Evolutionary conservation across 2,113 vertebrate species (phyloP), one percentile per base, ranked within the genome.

Genomic region (Microtus richardsoni): DNA sequence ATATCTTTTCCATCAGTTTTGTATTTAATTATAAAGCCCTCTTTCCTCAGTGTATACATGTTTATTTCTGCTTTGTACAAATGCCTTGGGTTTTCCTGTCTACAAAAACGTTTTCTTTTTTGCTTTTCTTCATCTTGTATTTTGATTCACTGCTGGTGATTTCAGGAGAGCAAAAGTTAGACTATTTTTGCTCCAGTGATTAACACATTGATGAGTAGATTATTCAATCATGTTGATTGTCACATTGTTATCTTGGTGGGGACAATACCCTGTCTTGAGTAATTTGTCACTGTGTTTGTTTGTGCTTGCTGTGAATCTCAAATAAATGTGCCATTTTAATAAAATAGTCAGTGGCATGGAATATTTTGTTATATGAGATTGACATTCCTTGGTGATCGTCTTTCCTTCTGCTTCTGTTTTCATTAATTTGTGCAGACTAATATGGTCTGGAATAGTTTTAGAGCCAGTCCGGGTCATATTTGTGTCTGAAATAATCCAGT

Each of bases 11-110:
- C 7, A 89, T 83, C 7, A 2, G 80, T 91, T 96, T 94, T 24
- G 47, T 30, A 33, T 91, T 78, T 78, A 82, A 44, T 83, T 95
- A 78, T 74, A 12, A 91, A 62, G 4, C 0, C 21, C 54, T 7
- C 0, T 2, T 33, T 9, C 9, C 4, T 49, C 5, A 41, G 52
- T 58, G 52, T 58, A 33, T 62, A 39, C 39, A 36, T 94, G 26
- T 94, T 89, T 74, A 41, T 68, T 87, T 92, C 92, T 91, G 66
- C 16, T 83, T 93, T 97, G 82, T 89, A 52, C 11, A 93, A 91
- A 71, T 39, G 1, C 49, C 7, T 33, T 91, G 24, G 16, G 17
- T 17, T 74, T 92, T 95, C 36, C 47, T 95, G 10, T 86, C 10
- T 89, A 39, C 71, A 88, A 89, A 28, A 30, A 71, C 30, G 22